Evolutionary conservation across 2,113 vertebrate genomes (phyloP), one percentile per base, ranked within the genome.

Genomic region (Campylorhamphus procurvoides): DNA sequence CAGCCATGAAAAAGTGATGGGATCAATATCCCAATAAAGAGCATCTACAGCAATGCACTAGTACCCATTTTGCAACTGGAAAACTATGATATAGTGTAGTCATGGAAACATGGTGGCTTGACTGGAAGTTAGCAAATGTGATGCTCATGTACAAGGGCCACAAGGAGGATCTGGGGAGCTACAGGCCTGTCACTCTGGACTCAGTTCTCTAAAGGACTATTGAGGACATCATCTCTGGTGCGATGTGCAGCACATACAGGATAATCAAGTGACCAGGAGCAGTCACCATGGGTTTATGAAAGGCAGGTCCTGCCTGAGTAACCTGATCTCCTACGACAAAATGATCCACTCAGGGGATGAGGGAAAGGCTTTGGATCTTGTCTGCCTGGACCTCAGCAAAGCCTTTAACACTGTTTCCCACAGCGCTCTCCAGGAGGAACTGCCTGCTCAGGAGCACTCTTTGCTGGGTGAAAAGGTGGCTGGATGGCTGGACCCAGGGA

Each of bases 1-100:
- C 75, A 6, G 11, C 23, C 16, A 17, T 0, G 0, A 49, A 27
- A 50, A 16, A 5, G 8, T 28, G 42, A 18, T 19, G 24, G 16
- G 20, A 46, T 39, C 49, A 40, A 69, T 28, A 58, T 25, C 47
- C 40, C 47, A 28, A 15, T 63, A 67, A 79, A 52, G 18, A 52
- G 12, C 33, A 50, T 35, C 72, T 62, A 33, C 9, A 46, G 24
- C 10, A 87, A 24, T 50, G 33, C 59, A 44, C 18, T 44, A 33
- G 24, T 44, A 39, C 27, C 40, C 31, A 22, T 31, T 46, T 10
- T 39, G 27, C 52, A 86, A 27, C 40, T 73, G 33, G 59, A 55
- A 87, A 60, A 66, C 18, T 23, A 20, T 35, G 25, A 28, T 27
- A 71, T 9, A 67, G 50, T 44, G 18, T 31, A 42, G 18, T 53